These are phyloP conservation scores for Propithecus deckenii DNA, from an alignment of 2,797 vertebrate species.

Conservation along the genomic window DNA sequence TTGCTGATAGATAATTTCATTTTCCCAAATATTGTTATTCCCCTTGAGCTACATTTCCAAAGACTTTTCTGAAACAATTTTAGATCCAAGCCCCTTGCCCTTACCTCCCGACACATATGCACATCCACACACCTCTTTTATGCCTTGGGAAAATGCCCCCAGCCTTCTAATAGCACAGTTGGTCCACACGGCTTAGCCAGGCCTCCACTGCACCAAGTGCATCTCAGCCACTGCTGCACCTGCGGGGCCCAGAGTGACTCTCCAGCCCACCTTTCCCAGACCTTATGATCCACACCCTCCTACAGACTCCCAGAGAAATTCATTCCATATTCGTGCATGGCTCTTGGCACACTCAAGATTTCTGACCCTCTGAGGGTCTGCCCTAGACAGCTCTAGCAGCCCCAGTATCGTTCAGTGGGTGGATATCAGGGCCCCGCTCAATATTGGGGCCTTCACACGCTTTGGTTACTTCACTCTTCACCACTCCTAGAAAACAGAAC, in stretches of 20 bases:
- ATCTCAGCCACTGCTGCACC: background rate
- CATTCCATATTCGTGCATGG: background rate
- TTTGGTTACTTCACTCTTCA: background rate
- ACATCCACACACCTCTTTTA: background rate
- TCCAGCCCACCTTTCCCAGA: background rate
- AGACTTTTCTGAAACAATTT: slow-evolving; percentile 15
- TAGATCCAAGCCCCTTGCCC: background rate
- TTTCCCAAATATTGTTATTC: background rate
- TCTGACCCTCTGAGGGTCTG: background rate
- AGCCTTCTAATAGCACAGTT: background rate
- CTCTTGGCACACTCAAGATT: background rate
- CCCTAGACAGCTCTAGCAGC: background rate
- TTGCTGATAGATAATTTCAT: background rate
- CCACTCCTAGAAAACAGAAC: background rate
- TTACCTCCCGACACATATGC: background rate
- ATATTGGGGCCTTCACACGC: background rate
- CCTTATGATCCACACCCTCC: background rate
- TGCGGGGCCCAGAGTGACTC: background rate
- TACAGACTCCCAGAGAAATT: background rate
- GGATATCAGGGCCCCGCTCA: background rate
- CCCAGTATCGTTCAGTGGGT: too few relatives aligned
- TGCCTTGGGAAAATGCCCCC: background rate
- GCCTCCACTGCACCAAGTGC: background rate
- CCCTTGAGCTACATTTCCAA: background rate
- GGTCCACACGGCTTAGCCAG: background rate